A percentile compares a stretch with the other conserved stretches of the same genome.
Conservation (phyloP, 2,888 invertebrate genomes). For the Nephrotoma flavescens region DNA sequence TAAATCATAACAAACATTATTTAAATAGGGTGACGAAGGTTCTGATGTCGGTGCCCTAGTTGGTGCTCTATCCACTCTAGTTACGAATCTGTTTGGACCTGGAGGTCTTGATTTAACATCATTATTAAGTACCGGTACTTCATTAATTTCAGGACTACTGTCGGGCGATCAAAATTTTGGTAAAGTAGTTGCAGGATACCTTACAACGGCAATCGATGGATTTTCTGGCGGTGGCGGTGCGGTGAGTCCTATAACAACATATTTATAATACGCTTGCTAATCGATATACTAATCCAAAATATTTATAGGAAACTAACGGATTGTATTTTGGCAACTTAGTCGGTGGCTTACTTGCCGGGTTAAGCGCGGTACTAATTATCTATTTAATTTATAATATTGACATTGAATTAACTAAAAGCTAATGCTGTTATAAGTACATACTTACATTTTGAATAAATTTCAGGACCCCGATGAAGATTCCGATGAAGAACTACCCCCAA, state of each 20-base stretch:
- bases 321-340: slow-evolving; percentile 29
- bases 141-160: slow-evolving; percentile 26
- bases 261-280: neutral
- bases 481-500: slow-evolving; percentile 25
- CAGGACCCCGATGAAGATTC: slow-evolving; percentile 32
- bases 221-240: slow-evolving; percentile 32
- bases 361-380: slow-evolving; percentile 26
- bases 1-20: neutral
- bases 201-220: slow-evolving; percentile 29
- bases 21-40: slow-evolving; percentile 27
- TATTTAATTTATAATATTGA: slow-evolving; percentile 11
- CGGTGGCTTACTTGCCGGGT: slow-evolving; percentile 27
- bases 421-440: neutral
- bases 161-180: slow-evolving; percentile 30
- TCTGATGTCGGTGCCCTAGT: slow-evolving; percentile 31
- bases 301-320: slow-evolving; percentile 28
- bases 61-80: slow-evolving; percentile 28
- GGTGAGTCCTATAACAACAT: slow-evolving; percentile 17
- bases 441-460: slow-evolving; percentile 1
- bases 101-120: slow-evolving; percentile 28
- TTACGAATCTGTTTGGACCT: slow-evolving; percentile 30
- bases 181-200: slow-evolving; percentile 26
- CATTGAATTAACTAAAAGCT: neutral
- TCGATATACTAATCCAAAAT: neutral
- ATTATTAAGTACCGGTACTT: slow-evolving; percentile 24